Evolutionary conservation across 2,797 vertebrate species (phyloP), one percentile per base, ranked within the genome.

Genomic region (Liasis olivaceus): DNA sequence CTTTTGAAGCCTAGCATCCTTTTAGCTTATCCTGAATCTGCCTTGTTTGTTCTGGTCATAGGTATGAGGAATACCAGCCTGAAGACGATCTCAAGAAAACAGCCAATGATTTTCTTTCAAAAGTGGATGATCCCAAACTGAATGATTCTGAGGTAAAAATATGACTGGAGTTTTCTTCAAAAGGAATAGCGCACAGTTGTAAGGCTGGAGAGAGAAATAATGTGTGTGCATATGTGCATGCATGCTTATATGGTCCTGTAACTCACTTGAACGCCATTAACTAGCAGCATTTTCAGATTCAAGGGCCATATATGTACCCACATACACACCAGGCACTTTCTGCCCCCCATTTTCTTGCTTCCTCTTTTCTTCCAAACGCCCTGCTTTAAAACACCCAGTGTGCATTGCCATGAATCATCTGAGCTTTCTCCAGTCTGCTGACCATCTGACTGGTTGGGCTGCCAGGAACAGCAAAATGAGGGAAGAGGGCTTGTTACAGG

Each of bases 41-140:
- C 1, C 63, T n/a, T 63, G 11, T 92, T 62, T 81, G 89, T 66
- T 89, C 54, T 85, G 59, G 60, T 85, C n/a, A 2, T 92, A 99
- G 99, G 99, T 98, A 98, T 86, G 98, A 99, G 84, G 99, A 99
- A 62, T 99, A 99, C 93, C 98, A 98, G 15, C 97, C 99, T 42
- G 98, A 98, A 92, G 98, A 99, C 66, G 98, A 99, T 72, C 97
- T 99, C 93, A 98, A 98, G 95, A 98, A 98, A 95, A 98, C 98
- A 0, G 99, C 99, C 95, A 99, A 98, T 95, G 98, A 99, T 95
- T 99, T 99, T 11, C 98, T 99, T 31, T 97, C 99, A 95, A 99
- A 99, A 97, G 98, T 99, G 5, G 98, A 99, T 24, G 99, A 99
- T 96, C 99, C 99, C 1, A 99, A 99, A 94, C 96, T 99, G 93